A percentile compares a stretch with the other conserved stretches of the same genome.
These are phyloP conservation scores for Dinothrombium tinctorium DNA, from an alignment of 1,140 invertebrate species.

Conservation along the genomic window DNA sequence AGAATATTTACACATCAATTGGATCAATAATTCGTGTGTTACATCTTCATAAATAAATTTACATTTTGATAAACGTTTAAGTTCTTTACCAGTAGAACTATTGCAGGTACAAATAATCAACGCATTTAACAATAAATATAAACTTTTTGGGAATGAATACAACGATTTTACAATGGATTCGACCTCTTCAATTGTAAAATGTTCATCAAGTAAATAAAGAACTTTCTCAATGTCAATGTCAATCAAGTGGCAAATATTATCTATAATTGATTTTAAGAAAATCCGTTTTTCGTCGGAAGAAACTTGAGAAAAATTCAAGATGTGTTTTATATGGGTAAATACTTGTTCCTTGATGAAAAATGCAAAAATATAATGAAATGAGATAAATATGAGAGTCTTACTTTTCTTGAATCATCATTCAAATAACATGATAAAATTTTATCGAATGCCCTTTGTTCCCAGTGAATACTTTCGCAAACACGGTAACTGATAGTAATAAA, in stretches of 20 bases:
- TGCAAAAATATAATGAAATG: slow-evolving; percentile 3
- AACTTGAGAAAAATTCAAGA: slow-evolving; percentile 18
- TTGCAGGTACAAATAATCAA: too few relatives aligned
- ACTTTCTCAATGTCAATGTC: slow-evolving; percentile 24
- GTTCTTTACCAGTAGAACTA: too few relatives aligned
- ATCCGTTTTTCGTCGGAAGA: background rate
- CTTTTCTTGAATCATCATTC: slow-evolving; percentile 27
- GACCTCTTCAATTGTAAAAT: too few relatives aligned
- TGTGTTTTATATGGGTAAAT: slow-evolving; percentile 21
- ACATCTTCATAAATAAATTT: background rate
- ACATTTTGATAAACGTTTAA: background rate
- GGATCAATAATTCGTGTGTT: background rate
- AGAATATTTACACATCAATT: slow-evolving; percentile 1
- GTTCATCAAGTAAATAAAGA: slow-evolving; percentile 17
- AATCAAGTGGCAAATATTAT: slow-evolving; percentile 21
- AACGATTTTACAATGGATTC: too few relatives aligned
- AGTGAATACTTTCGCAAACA: slow-evolving; percentile 35
- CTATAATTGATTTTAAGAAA: slow-evolving; percentile 1
- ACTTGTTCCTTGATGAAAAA: slow-evolving; percentile 20
- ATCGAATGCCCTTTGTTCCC: slow-evolving; percentile 27
- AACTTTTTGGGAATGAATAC: too few relatives aligned
- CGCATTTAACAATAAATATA: too few relatives aligned
- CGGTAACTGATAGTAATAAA: slow-evolving; percentile 26
- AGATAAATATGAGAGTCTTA: slow-evolving; percentile 14
- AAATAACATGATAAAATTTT: slow-evolving; percentile 34